Evolutionary conservation across 2,797 vertebrate genomes (phyloP).

Genomic region (Anguilla megastoma): DNA sequence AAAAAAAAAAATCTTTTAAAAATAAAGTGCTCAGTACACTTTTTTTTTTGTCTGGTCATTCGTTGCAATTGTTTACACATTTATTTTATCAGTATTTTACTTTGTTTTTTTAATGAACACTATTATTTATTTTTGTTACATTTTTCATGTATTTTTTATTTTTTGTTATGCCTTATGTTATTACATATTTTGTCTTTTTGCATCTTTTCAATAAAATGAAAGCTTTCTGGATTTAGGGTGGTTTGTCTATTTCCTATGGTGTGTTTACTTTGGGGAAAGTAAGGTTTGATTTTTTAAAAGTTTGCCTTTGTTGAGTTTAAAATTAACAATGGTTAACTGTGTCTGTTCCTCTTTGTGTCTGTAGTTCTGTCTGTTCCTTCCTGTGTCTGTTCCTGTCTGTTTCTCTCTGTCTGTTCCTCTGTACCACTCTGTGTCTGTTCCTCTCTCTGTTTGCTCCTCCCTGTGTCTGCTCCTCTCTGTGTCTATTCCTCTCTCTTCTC

Average conservation of each 20-base stretch:
- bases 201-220: conserved; percentile 1
- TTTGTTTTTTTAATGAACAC: not conserved
- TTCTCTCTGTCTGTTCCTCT: no score
- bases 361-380: no score
- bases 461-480: no score
- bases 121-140: not conserved
- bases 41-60: conserved; percentile 12
- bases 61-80: not conserved
- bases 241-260: not conserved
- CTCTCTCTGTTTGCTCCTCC: not conserved
- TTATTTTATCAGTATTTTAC: conserved; percentile 1
- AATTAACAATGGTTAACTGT: no score
- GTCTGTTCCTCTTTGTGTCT: no score
- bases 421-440: no score
- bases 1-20: not conserved
- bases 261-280: not conserved
- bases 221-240: not conserved
- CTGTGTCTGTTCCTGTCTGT: no score
- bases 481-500: not conserved
- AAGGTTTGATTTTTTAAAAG: not conserved
- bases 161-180: not conserved
- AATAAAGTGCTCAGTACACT: not conserved
- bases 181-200: not conserved
- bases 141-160: not conserved
- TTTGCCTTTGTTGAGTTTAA: not conserved